Base-by-base conservation (phyloP, 2,797 vertebrate genomes). In the Myiotriccus ornatus region DNA sequence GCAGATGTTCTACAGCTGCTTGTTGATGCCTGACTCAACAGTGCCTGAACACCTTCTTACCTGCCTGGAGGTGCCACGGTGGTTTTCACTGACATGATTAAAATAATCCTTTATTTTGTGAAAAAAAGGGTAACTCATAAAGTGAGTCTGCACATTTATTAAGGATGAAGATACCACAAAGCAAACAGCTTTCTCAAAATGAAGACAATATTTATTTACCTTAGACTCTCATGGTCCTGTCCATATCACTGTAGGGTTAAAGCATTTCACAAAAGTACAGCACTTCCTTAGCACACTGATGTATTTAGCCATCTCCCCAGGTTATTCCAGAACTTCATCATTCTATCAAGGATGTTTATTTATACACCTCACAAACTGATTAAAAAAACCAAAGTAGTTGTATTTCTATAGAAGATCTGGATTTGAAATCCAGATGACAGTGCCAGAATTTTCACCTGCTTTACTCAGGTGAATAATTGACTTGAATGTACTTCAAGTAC, bases 91-190 rank as follows among this genome's bases (percentile, higher is more conserved):
- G 77, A 75, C 67, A 41, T 84, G 73, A 80, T 80, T 86, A 69
- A 93, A 93, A 86, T 69, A 80, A 86, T 50, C 35, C 22, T 76
- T 76, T 80, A 68, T 77, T 95, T 88, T 83, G 59, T 62, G 46
- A 22, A 25, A 84, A 84, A 76, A 60, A 30, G 4, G 34, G 30
- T 71, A 68, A 56, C 15, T 13, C 55, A 53, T 68, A 41, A 79
- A 60, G 63, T 7, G 37, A 73, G 39, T 22, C 60, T 77, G 49
- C 74, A 43, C 69, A 44, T 69, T 88, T 90, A 76, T 80, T 85
- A 65, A 64, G 30, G 50, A 47, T 83, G 84, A 85, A 53, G 68
- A 60, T 44, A 49, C 39, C 46, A 23, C 8, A 32, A 83, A 77
- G 46, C 41, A 76, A 88, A 77, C 20, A 65, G 25, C n/a, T 65